Percentiles rank a stretch among this genome's conserved stretches.
Conservation (phyloP, 30 jellyfish, hydroid and myxozoan genomes). For the Morbakka virulenta region DNA sequence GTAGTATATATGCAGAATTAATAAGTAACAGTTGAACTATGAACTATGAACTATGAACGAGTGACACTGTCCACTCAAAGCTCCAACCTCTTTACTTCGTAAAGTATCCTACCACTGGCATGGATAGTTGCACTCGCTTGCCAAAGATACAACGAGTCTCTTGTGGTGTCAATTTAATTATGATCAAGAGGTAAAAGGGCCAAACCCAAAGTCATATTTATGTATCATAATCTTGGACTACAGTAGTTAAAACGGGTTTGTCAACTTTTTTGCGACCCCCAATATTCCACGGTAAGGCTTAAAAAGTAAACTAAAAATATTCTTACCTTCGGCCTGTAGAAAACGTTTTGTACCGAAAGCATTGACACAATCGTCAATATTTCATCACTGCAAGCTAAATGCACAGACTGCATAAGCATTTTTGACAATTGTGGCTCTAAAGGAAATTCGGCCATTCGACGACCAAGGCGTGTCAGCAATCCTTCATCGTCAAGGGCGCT, state of each 20-base stretch:
- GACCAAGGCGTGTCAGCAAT: conserved; percentile 90
- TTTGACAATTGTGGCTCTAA: conserved; percentile 93
- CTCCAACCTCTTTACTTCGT: too few relatives aligned
- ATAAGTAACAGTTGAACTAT: too few relatives aligned
- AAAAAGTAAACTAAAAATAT: not conserved
- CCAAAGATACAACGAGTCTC: too few relatives aligned
- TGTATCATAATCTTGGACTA: too few relatives aligned
- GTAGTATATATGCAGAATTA: too few relatives aligned
- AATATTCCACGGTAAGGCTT: not conserved
- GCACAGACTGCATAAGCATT: conserved; percentile 94
- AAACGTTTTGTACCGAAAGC: conserved; percentile 95
- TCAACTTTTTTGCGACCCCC: not conserved
- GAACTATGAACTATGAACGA: too few relatives aligned
- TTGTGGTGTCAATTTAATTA: too few relatives aligned
- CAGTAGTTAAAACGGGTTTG: not conserved
- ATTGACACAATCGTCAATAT: conserved; percentile 86
- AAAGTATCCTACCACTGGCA: too few relatives aligned
- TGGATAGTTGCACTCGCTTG: too few relatives aligned
- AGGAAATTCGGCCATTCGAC: conserved; percentile 99
- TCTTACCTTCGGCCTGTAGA: conserved; percentile 92
- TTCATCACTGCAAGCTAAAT: conserved; percentile 97
- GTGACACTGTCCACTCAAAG: too few relatives aligned
- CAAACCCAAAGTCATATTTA: too few relatives aligned
- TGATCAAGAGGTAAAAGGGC: too few relatives aligned
- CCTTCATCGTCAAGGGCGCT: conserved; percentile 99